These are phyloP conservation scores for Syngnathoides biaculeatus DNA, from an alignment of 2,113 vertebrate species.

Conservation along the genomic window DNA sequence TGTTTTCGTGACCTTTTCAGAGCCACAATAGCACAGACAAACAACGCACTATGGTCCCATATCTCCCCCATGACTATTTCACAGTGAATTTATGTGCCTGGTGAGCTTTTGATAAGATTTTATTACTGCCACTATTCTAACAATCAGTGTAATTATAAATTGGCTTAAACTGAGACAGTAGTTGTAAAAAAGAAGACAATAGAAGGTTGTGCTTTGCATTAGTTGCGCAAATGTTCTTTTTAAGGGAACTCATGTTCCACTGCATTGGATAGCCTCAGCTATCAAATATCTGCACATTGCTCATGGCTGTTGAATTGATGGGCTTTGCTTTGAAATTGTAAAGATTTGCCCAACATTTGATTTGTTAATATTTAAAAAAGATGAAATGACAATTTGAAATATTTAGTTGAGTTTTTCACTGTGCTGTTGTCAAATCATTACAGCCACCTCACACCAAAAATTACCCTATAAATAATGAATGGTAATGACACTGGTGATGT, in stretches of 20 bases:
- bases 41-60: background rate
- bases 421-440: constrained; percentile 9
- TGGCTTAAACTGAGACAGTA: background rate
- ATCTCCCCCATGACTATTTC: background rate
- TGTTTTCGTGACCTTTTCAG: background rate
- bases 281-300: constrained; percentile 34
- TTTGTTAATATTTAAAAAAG: constrained; percentile 15
- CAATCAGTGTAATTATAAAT: background rate
- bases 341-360: background rate
- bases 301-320: constrained; percentile 4
- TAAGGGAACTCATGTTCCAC: background rate
- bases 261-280: constrained; percentile 4
- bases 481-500: constrained; percentile 4
- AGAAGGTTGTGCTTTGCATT: background rate
- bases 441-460: constrained; percentile 7
- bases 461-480: constrained; percentile 18
- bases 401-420: constrained; percentile 18
- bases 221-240: background rate
- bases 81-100: background rate
- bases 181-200: background rate
- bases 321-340: constrained; percentile 9
- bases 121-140: background rate
- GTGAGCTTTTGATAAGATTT: background rate
- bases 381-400: constrained; percentile 32
- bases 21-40: background rate